Conservation (phyloP, 2,113 vertebrate species). For the Corapipo altera region DNA sequence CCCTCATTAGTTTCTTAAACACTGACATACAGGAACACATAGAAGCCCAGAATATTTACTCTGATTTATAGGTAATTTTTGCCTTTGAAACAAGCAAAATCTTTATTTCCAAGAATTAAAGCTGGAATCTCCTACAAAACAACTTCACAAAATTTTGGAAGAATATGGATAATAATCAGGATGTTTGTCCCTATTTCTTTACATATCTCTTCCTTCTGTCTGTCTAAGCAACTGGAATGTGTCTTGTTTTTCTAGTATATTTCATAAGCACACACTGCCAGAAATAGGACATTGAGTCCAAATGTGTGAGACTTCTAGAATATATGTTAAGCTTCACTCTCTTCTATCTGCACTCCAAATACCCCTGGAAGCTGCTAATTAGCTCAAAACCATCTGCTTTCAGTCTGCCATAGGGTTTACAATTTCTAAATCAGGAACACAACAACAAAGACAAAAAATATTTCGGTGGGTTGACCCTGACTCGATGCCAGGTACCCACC, state of each 20-base stretch:
- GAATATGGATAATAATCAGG: neutral
- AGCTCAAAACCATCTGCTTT: neutral
- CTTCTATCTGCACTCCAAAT: neutral
- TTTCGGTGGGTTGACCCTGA: neutral
- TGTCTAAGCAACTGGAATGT: neutral
- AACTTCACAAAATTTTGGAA: neutral
- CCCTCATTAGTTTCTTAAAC: neutral
- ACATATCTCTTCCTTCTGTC: neutral
- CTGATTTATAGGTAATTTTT: neutral
- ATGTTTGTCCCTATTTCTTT: neutral
- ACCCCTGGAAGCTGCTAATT: neutral
- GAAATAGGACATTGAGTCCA: neutral
- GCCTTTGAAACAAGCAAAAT: neutral
- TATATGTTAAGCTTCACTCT: neutral
- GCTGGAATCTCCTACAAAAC: neutral
- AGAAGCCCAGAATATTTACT: neutral
- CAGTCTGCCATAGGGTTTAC: neutral
- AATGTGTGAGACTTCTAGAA: neutral
- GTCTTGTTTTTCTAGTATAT: neutral
- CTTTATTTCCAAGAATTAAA: neutral
- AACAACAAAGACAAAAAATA: neutral
- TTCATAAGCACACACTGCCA: neutral
- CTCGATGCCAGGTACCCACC: neutral
- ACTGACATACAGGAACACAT: neutral
- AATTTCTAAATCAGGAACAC: neutral